Evolutionary conservation across 2,888 invertebrate species (phyloP), one percentile per base, ranked within the genome.

Genomic region (Choreutis nemorana): DNA sequence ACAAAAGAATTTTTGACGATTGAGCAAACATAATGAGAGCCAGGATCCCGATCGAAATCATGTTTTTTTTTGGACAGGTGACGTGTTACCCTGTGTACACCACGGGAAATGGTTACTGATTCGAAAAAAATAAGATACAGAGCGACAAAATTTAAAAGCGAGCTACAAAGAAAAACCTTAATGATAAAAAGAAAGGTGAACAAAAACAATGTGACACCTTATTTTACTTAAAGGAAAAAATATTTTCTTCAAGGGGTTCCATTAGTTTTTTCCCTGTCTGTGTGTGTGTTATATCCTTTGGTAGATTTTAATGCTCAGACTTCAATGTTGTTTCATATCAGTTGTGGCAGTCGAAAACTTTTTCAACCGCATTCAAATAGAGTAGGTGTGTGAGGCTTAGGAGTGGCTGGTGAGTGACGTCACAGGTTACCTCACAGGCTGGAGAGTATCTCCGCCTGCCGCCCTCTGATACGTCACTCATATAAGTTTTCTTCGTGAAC

Each of bases 1-100:
- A 72, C 70, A 72, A 72, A 68, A 62, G 71, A 63, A 56, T 58
- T 58, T 66, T 71, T 61, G 63, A 61, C 66, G 72, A 72, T 63
- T 66, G 68, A 62, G 44, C 71, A 71, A 62, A 59, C 59, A 72
- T 67, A 71, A 72, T 67, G 59, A 50, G 44, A 41, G 34, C 20
- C 21, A 38, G 43, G 44, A 52, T 58, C 52, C 48, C 41, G 55
- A 66, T 65, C 51, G 45, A 14, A 51, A 62, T 62, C 57, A 49
- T 44, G 35, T 35, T n/a, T n/a, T n/a, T n/a, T n/a, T 37, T 44
- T 42, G 58, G 68, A 63, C 71, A 71, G 71, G 72, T 71, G 70
- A 70, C 63, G 50, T 43, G 56, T 44, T 55, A 48, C 60, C 60
- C n/a, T n/a, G n/a, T n/a, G 56, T 59, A 62, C 57, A 58, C 43